Percentiles rank a stretch among this genome's conserved stretches.
Conservation (phyloP, 2,888 invertebrate species). For the Dynastes grantii region DNA sequence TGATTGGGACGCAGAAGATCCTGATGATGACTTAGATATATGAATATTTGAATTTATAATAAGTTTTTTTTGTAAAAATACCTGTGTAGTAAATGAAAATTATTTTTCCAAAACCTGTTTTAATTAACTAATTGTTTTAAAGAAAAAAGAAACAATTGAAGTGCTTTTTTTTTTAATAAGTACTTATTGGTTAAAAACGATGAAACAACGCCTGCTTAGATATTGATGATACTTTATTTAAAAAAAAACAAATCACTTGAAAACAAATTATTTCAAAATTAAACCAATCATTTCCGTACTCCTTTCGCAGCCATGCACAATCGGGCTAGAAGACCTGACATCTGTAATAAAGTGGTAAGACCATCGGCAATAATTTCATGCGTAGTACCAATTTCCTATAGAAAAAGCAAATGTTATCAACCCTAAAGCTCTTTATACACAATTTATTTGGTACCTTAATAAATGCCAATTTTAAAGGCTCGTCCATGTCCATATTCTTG, state of each 20-base stretch:
- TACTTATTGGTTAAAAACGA: too few relatives aligned
- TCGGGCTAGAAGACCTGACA: conserved; percentile 90
- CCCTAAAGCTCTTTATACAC: neutral
- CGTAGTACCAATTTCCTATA: conserved; percentile 89
- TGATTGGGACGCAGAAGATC: conserved; percentile 91
- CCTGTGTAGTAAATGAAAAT: too few relatives aligned
- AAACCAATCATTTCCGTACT: conserved; percentile 41
- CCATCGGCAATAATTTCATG: conserved; percentile 95
- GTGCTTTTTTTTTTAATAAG: too few relatives aligned
- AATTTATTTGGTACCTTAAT: conserved; percentile 75
- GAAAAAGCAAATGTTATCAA: conserved; percentile 51
- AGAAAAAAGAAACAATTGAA: too few relatives aligned
- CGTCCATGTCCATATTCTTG: conserved; percentile 88
- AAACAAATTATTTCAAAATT: conserved; percentile 5
- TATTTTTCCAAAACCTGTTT: too few relatives aligned
- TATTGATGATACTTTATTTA: too few relatives aligned
- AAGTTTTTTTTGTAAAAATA: neutral
- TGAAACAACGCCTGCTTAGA: too few relatives aligned
- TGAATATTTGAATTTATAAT: neutral
- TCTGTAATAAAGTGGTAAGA: conserved; percentile 87
- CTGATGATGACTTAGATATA: conserved; percentile 88
- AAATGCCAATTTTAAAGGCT: conserved; percentile 87
- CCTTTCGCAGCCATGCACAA: conserved; percentile 75
- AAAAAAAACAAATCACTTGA: neutral
- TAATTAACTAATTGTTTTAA: too few relatives aligned